Percentiles rank a stretch among this genome's conserved stretches.
Evolutionary conservation across 2,113 vertebrate species (phyloP).

Genomic region (Cochlearius cochlearius): DNA sequence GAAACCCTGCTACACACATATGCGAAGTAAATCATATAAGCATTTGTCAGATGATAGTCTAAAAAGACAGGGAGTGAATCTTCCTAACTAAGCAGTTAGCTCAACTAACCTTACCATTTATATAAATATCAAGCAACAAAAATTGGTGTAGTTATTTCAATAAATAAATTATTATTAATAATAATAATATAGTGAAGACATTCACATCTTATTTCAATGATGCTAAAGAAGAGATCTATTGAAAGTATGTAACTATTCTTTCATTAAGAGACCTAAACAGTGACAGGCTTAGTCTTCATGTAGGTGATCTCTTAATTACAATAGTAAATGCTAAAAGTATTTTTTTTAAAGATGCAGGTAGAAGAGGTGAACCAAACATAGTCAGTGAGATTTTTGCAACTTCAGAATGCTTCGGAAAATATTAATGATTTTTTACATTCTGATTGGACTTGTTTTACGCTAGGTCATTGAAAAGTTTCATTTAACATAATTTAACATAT

Average conservation of each 20-base stretch:
- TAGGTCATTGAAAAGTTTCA: background rate
- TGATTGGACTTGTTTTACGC: background rate
- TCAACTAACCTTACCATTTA: background rate
- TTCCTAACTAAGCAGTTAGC: background rate
- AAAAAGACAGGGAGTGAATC: background rate
- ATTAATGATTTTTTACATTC: background rate
- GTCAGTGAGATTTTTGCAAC: background rate
- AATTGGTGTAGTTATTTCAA: background rate
- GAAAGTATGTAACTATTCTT: background rate
- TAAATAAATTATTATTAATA: background rate
- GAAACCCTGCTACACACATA: background rate
- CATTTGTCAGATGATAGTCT: background rate
- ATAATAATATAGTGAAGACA: background rate
- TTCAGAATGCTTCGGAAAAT: background rate
- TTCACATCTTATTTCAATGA: background rate
- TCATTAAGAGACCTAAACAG: background rate
- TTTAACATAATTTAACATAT: background rate
- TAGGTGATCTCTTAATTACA: background rate
- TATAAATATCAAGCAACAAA: background rate
- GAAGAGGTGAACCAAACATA: background rate
- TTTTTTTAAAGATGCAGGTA: background rate
- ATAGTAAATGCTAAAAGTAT: background rate
- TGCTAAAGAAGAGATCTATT: background rate
- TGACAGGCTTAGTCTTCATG: background rate
- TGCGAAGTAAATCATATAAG: background rate